These are phyloP conservation scores for Caerostris extrusa DNA, from an alignment of 1,140 invertebrate genomes.

Conservation along the genomic window DNA sequence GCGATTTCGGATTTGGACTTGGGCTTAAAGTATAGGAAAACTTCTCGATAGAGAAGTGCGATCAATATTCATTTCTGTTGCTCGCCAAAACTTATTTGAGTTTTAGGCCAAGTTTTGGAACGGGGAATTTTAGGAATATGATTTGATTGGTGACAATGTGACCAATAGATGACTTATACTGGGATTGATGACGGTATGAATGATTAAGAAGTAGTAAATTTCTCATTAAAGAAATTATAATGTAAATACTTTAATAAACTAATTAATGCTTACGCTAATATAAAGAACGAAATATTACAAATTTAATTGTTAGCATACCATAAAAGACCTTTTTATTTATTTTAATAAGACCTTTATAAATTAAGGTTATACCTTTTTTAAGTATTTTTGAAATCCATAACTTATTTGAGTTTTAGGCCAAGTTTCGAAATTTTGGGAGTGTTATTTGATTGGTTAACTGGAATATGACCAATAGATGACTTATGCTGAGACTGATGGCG, in stretches of 20 bases:
- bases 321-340: too few relatives aligned
- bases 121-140: not conserved
- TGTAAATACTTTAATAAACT: too few relatives aligned
- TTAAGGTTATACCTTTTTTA: too few relatives aligned
- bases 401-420: constrained; percentile 2
- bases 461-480: not conserved
- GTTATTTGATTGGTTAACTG: not conserved
- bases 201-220: not conserved
- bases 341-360: too few relatives aligned
- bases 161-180: not conserved
- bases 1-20: not conserved
- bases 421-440: not conserved
- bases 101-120: not conserved
- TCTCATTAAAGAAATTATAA: not conserved
- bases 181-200: not conserved
- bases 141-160: not conserved
- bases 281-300: too few relatives aligned
- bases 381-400: not conserved
- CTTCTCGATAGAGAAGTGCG: not conserved
- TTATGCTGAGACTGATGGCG: not conserved
- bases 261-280: too few relatives aligned
- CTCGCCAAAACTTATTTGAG: not conserved
- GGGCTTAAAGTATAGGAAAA: not conserved
- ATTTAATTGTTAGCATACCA: too few relatives aligned
- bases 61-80: not conserved